Evolutionary conservation across 2,888 invertebrate species (phyloP).

Genomic region (Philereme transversata): DNA sequence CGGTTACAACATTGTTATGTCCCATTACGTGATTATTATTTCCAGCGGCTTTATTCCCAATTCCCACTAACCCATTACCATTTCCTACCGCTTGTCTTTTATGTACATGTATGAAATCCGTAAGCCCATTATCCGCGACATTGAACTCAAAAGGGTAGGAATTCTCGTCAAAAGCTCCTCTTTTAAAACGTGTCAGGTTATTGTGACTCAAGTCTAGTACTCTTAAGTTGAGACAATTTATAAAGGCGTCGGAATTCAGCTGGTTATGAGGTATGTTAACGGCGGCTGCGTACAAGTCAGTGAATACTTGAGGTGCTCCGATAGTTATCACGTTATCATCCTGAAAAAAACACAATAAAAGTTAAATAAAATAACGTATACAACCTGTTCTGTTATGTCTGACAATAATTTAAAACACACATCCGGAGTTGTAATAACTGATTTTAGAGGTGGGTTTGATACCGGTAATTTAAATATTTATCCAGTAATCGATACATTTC

Average conservation of each 20-base stretch:
- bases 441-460: too few relatives aligned
- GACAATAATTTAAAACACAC: too few relatives aligned
- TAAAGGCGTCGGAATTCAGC: constrained; percentile 90
- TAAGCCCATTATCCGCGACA: constrained; percentile 90
- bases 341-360: constrained; percentile 85
- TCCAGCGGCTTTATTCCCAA: too few relatives aligned
- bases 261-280: constrained; percentile 93
- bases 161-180: constrained; percentile 90
- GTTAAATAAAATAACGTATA: too few relatives aligned
- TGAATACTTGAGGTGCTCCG: constrained; percentile 92
- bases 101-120: constrained; percentile 88
- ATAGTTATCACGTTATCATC: constrained; percentile 92
- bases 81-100: neutral
- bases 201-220: constrained; percentile 92
- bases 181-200: constrained; percentile 86
- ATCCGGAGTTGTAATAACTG: too few relatives aligned
- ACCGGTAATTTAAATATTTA: too few relatives aligned
- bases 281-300: constrained; percentile 90
- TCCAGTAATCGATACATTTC: too few relatives aligned
- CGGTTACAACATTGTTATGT: too few relatives aligned
- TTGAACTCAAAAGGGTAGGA: constrained; percentile 92
- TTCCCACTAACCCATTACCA: too few relatives aligned
- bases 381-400: too few relatives aligned
- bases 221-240: constrained; percentile 94
- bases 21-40: too few relatives aligned